These are phyloP conservation scores for Toxonevra muliebris DNA, from an alignment of 2,888 invertebrate species.

Conservation along the genomic window DNA sequence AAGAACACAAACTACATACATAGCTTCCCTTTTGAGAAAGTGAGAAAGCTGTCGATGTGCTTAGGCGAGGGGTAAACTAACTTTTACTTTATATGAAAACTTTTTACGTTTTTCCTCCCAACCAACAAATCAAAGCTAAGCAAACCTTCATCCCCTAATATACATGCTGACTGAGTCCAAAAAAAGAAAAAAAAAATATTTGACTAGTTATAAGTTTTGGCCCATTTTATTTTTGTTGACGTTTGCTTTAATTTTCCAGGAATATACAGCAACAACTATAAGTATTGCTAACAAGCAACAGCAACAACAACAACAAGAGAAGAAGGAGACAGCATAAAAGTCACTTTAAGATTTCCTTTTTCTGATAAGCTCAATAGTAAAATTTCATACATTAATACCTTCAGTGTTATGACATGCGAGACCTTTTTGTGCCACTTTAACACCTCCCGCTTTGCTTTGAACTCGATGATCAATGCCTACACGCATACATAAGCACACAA, in stretches of 20 bases:
- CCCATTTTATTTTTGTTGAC: slow-evolving; percentile 10
- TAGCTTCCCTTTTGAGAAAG: too few species aligned
- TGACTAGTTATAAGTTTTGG: too few species aligned
- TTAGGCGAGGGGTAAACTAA: too few species aligned
- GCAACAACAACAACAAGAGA: too few species aligned
- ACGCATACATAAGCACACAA: slow-evolving; percentile 1
- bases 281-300: not conserved
- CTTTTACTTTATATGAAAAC: too few species aligned
- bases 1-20: too few species aligned
- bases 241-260: slow-evolving; percentile 18
- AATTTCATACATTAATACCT: slow-evolving; percentile 21
- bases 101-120: too few species aligned
- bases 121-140: too few species aligned
- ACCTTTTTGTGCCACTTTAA: slow-evolving; percentile 19
- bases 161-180: too few species aligned
- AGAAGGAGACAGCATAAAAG: not conserved
- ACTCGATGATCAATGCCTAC: not conserved
- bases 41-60: too few species aligned
- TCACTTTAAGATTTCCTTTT: not conserved
- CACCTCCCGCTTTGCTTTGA: slow-evolving; percentile 1
- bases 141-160: too few species aligned
- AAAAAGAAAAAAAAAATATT: too few species aligned
- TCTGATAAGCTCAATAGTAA: not conserved
- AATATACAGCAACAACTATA: not conserved
- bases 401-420: slow-evolving; percentile 15